Conservation (phyloP, 2,113 vertebrate genomes). For the Ivindomyrus marchei region DNA sequence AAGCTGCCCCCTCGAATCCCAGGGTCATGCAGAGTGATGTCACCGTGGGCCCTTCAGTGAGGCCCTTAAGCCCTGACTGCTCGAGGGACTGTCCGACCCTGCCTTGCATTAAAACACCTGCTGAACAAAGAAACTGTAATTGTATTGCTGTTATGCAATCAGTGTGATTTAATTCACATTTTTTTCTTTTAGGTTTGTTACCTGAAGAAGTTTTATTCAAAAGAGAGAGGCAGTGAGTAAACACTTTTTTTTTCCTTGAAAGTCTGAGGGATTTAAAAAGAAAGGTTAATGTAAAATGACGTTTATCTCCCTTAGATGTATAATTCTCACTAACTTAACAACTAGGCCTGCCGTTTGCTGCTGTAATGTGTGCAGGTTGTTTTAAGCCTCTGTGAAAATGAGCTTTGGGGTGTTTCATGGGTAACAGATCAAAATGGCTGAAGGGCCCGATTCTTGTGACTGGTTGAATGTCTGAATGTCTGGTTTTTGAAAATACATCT, state of each 20-base stretch:
- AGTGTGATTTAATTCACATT: background rate
- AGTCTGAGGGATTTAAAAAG: background rate
- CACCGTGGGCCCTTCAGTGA: background rate
- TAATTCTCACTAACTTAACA: background rate
- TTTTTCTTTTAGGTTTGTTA: slow-evolving; percentile 53
- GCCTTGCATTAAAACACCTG: background rate
- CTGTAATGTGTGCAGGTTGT: background rate
- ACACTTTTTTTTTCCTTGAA: background rate
- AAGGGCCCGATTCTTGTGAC: background rate
- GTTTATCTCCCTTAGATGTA: background rate
- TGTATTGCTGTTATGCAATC: background rate
- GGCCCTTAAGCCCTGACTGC: background rate
- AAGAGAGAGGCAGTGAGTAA: slow-evolving; percentile 83
- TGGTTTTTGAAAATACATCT: background rate
- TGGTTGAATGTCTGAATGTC: background rate
- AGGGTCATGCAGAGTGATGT: background rate
- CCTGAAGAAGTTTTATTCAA: slow-evolving; percentile 66
- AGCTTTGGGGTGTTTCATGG: background rate
- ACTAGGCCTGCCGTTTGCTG: background rate
- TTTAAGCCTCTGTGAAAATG: background rate
- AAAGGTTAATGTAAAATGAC: background rate
- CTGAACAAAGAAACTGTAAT: background rate
- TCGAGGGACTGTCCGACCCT: background rate
- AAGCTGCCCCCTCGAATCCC: slow-evolving; percentile 45
- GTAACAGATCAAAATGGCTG: background rate